These are phyloP conservation scores for Nibea coibor DNA, from an alignment of 2,113 vertebrate genomes.

Conservation along the genomic window DNA sequence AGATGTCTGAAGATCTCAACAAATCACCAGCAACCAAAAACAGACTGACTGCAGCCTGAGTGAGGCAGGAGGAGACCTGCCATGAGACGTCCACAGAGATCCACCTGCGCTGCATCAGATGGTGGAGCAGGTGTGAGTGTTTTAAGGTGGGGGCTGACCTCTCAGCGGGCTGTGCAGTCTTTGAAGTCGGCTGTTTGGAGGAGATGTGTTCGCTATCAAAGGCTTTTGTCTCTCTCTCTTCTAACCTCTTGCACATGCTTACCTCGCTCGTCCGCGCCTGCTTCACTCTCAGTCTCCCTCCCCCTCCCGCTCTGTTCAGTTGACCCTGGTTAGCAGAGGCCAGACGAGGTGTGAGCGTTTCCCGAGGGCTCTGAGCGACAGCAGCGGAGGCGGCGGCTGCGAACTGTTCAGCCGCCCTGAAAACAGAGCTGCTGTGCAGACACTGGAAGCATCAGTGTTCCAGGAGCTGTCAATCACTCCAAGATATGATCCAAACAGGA, in stretches of 20 bases:
- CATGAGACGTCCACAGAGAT: too few relatives aligned
- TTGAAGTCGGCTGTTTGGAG: slow-evolving; percentile 41
- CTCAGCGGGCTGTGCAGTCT: slow-evolving; percentile 21
- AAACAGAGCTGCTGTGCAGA: neutral
- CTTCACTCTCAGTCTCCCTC: neutral
- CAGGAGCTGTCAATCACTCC: neutral
- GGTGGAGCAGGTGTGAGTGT: slow-evolving; percentile 9
- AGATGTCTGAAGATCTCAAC: too few relatives aligned
- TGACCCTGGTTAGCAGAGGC: slow-evolving; percentile 48
- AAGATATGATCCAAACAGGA: too few relatives aligned
- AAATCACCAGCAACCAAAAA: too few relatives aligned
- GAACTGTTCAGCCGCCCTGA: slow-evolving; percentile 13
- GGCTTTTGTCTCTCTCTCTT: neutral
- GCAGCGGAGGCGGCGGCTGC: slow-evolving; percentile 37
- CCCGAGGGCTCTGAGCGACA: slow-evolving; percentile 52
- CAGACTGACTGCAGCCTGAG: too few relatives aligned
- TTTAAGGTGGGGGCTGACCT: slow-evolving; percentile 14
- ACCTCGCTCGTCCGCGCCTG: neutral
- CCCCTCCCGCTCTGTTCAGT: neutral
- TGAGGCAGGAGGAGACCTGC: too few relatives aligned
- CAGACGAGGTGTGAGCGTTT: slow-evolving; percentile 61
- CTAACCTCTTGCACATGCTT: neutral
- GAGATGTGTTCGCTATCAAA: slow-evolving; percentile 30
- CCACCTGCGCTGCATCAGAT: neutral
- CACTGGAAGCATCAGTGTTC: neutral